Evolutionary conservation across 2,888 invertebrate genomes (phyloP).

Genomic region (Cryptocheilus praepositus): DNA sequence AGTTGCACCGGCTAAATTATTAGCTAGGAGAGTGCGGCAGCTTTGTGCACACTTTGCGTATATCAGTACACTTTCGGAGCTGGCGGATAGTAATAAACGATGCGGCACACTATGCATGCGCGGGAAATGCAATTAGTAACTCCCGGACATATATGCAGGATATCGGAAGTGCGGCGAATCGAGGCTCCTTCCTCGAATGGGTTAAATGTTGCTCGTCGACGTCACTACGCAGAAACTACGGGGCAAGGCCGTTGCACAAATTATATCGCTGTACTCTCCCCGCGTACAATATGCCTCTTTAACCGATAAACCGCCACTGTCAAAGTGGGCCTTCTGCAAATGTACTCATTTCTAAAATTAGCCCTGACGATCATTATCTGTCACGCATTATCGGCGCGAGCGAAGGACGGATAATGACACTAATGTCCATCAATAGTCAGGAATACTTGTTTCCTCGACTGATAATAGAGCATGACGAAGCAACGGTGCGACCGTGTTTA

Average conservation of each 20-base stretch:
- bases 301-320: slow-evolving; percentile 11
- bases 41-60: too few species aligned
- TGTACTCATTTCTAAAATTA: slow-evolving; percentile 50
- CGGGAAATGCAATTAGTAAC: slow-evolving; percentile 30
- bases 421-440: slow-evolving; percentile 17
- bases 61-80: too few species aligned
- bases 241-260: slow-evolving; percentile 8
- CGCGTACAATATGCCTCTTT: slow-evolving; percentile 21
- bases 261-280: slow-evolving; percentile 10
- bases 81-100: neutral
- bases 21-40: too few species aligned
- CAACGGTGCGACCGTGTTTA: too few species aligned
- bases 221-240: neutral
- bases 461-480: too few species aligned
- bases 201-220: slow-evolving; percentile 16
- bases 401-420: slow-evolving; percentile 29
- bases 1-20: too few species aligned
- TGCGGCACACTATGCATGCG: slow-evolving; percentile 5
- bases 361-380: slow-evolving; percentile 26
- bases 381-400: slow-evolving; percentile 39
- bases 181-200: slow-evolving; percentile 19
- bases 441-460: neutral
- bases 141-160: slow-evolving; percentile 13
- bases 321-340: slow-evolving; percentile 5
- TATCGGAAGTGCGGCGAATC: slow-evolving; percentile 19